Percentiles rank a stretch among this genome's conserved stretches.
Conservation (phyloP, 2,888 invertebrate species). For the Ectobius pallidus region DNA sequence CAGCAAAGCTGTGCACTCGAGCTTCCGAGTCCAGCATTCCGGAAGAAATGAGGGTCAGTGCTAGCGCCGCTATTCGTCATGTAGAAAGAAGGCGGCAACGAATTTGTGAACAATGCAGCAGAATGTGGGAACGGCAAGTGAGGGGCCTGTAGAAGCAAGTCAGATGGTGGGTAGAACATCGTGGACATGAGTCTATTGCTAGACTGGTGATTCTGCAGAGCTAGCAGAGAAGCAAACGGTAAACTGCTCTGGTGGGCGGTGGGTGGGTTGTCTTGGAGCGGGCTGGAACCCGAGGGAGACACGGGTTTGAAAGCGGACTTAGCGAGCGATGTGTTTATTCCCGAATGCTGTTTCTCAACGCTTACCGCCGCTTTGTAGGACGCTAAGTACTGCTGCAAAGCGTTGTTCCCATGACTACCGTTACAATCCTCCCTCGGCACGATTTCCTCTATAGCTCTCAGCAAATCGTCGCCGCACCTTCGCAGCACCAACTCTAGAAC, state of each 20-base stretch:
- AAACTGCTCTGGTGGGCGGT: conserved; percentile 35
- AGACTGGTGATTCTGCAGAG: conserved; percentile 30
- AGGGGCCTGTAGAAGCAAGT: neutral
- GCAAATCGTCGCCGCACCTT: conserved; percentile 88
- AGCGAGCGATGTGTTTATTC: neutral
- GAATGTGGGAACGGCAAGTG: conserved; percentile 24
- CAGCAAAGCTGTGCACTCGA: conserved; percentile 13
- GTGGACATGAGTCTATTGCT: conserved; percentile 25
- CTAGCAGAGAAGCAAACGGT: conserved; percentile 37
- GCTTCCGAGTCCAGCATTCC: neutral
- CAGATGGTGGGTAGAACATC: conserved; percentile 25
- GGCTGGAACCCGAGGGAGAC: conserved; percentile 31
- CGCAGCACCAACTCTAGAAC: conserved; percentile 91
- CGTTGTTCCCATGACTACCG: conserved; percentile 30
- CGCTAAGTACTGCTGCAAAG: conserved; percentile 37
- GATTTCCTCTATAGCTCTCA: conserved; percentile 90
- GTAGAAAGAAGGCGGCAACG: conserved; percentile 31
- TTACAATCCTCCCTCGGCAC: conserved; percentile 47
- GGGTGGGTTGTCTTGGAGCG: no score
- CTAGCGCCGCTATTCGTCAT: neutral
- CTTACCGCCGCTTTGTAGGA: conserved; percentile 15
- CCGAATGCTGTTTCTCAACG: neutral
- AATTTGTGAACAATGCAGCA: conserved; percentile 25
- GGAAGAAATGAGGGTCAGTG: neutral
- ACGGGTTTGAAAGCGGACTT: conserved; percentile 42